Evolutionary conservation across 2,113 vertebrate genomes (phyloP), one percentile per base, ranked within the genome.

Genomic region (Anarhynchus alexandrinus): DNA sequence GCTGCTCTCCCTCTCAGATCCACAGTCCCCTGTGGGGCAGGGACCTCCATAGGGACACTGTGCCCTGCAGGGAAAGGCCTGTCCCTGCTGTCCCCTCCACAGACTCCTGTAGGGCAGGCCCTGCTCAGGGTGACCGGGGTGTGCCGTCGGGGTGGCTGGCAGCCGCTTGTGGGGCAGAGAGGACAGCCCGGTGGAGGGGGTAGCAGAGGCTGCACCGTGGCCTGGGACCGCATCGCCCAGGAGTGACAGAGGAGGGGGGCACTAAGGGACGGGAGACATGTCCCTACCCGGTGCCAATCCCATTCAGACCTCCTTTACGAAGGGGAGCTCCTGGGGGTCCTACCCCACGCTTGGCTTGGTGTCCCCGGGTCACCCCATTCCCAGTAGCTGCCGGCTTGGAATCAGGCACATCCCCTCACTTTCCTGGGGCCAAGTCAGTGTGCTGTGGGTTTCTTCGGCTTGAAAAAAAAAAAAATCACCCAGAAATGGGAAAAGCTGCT

Each of bases 341-440:
- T 52, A 25, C 43, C 51, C 45, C 16, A 18, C 1, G 0, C 69
- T 36, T 2, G 3, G 22, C 40, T 86, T 2, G 0, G 21, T 19
- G 30, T 88, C 34, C 71, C 42, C 2, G 2, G 36, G 51, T 58
- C 73, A 26, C 88, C 65, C 52, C 54, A 5, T 45, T 58, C 51
- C 29, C 11, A 3, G 27, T 17, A 52, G 73, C 49, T 4, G 4
- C 73, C 13, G 9, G 11, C 30, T 62, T 45, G 86, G 52, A 36
- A 6, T 51, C 69, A 13, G 61, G 20, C 93, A 51, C 52, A 19
- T 93, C 70, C 47, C 51, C 2, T 70, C 4, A 21, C 78, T 66
- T 81, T 82, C 40, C 78, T 43, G 59, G 34, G 67, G 42, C 57
- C 2, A 2, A 52, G 69, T 22, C 57, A 36, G 67, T 66, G n/a